Percentiles rank a stretch among this genome's conserved stretches.
phyloP scores from a whole-genome alignment of 2,113 vertebrate species.

The Ictidomys tridecemlineatus region DNA sequence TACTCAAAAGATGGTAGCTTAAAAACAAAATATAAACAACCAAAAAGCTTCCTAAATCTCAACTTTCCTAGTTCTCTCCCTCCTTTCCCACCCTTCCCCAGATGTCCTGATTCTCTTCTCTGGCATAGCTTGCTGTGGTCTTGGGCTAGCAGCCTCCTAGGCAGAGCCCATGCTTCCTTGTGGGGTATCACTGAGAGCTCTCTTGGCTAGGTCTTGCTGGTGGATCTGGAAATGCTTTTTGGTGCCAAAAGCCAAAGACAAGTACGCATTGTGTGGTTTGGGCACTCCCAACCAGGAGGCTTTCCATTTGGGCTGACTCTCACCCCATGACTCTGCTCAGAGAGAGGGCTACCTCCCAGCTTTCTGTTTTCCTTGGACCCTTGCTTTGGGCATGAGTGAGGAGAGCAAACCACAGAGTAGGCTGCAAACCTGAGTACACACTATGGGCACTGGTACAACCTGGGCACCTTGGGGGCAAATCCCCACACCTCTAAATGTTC shows the following conservation, averaged over 20 bases:
- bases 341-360: neutral
- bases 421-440: accelerated
- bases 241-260: constrained; percentile 49
- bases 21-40: neutral
- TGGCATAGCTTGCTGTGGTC: too few relatives aligned
- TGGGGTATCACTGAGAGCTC: neutral
- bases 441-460: neutral
- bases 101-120: too few relatives aligned
- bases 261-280: constrained; percentile 51
- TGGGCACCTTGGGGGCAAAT: accelerated
- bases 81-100: neutral
- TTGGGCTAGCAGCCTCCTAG: neutral
- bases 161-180: neutral
- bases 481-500: neutral
- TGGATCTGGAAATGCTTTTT: constrained; percentile 7
- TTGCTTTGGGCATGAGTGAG: neutral
- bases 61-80: neutral
- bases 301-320: neutral
- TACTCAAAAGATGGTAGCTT: neutral
- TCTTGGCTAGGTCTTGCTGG: neutral
- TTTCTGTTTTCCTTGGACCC: constrained; percentile 59
- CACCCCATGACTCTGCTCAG: neutral
- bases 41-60: neutral
- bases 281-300: neutral
- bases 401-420: neutral